Conservation (phyloP, 2,113 vertebrate genomes). For the Dolichallabes microphthalmus region DNA sequence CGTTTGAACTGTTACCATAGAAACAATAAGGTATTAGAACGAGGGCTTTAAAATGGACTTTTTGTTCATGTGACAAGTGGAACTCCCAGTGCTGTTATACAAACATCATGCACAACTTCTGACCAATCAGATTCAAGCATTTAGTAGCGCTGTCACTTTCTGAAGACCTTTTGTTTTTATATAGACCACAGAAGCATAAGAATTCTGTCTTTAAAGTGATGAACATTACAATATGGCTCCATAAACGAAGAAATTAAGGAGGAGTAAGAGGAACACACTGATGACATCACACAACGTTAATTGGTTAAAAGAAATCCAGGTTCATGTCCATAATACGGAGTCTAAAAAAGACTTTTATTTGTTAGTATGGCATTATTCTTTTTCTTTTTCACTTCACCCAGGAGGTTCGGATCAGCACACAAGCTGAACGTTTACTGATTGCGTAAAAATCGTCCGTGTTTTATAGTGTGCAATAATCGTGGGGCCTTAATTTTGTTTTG, state of each 20-base stretch:
- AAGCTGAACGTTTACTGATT: slow-evolving; percentile 49
- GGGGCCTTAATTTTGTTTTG: slow-evolving; percentile 55
- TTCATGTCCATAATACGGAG: not conserved
- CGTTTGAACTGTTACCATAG: not conserved
- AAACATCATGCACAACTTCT: not conserved
- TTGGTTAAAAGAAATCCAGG: not conserved
- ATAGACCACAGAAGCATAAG: too few relatives aligned
- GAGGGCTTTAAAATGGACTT: not conserved
- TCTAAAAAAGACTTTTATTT: slow-evolving; percentile 32
- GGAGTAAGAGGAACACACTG: not conserved
- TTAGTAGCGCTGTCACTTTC: not conserved
- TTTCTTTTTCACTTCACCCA: not conserved
- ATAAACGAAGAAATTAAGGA: not conserved
- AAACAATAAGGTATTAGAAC: not conserved
- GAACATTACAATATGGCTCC: not conserved
- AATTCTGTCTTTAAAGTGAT: not conserved
- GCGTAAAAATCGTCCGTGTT: slow-evolving; percentile 54
- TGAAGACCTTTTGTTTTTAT: not conserved
- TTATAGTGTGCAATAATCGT: slow-evolving; percentile 57
- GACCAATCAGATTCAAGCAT: not conserved
- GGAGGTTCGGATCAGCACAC: slow-evolving; percentile 45
- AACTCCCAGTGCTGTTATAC: not conserved
- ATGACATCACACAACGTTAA: not conserved
- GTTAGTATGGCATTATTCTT: slow-evolving; percentile 47
- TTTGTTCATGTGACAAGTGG: not conserved